A percentile compares a stretch with the other conserved stretches of the same genome.
Evolutionary conservation across 2,113 vertebrate species (phyloP).

Genomic region (Acanthochromis polyacanthus): DNA sequence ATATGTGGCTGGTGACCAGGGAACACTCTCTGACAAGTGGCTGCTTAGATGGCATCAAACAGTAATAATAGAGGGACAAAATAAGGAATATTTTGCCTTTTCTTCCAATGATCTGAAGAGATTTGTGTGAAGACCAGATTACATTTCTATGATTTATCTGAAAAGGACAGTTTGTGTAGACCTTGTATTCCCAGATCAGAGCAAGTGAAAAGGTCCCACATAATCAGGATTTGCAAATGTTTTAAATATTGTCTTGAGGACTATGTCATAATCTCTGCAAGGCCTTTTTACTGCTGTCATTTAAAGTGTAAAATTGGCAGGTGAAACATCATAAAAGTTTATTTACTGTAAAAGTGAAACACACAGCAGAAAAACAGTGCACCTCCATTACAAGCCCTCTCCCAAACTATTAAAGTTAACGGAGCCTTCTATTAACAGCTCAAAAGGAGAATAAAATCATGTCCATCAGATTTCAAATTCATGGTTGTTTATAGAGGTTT

Average conservation of each 20-base stretch:
- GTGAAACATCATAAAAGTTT: conserved; percentile 46
- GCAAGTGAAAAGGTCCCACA: conserved; percentile 12
- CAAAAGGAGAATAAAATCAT: conserved; percentile 40
- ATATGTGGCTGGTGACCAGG: neutral
- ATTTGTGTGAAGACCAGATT: conserved; percentile 15
- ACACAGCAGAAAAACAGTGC: conserved; percentile 23
- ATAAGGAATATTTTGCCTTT: neutral
- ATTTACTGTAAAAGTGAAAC: conserved; percentile 51
- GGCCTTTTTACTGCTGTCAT: conserved; percentile 9
- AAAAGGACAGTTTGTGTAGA: neutral
- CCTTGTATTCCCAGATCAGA: conserved; percentile 9
- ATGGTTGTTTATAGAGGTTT: conserved; percentile 29
- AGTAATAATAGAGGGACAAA: conserved; percentile 16
- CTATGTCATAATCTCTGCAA: neutral
- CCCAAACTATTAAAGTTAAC: conserved; percentile 65
- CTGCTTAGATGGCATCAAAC: neutral
- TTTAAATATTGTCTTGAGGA: neutral
- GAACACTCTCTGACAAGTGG: conserved; percentile 13
- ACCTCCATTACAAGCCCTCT: conserved; percentile 15
- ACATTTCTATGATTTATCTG: conserved; percentile 9
- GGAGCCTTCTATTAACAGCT: conserved; percentile 37
- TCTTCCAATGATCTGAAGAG: conserved; percentile 16
- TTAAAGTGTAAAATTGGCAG: conserved; percentile 23
- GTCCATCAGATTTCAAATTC: conserved; percentile 41
- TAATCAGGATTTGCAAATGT: neutral